Evolutionary conservation across 2,888 invertebrate species (phyloP), one percentile per base, ranked within the genome.

Genomic region (Macroteleia sp.): DNA sequence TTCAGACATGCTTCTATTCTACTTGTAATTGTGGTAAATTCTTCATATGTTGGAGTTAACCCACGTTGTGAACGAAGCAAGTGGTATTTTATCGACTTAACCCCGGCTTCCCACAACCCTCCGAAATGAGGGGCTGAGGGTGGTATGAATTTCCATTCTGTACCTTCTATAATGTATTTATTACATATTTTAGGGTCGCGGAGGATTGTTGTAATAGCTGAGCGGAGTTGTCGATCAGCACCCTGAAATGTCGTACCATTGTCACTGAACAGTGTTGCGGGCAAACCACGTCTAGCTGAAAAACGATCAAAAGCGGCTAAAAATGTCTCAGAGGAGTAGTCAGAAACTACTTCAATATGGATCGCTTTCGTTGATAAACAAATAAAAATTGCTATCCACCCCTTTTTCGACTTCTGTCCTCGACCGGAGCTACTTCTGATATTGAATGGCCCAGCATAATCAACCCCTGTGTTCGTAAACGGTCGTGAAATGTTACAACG

Each of bases 281-380:
- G 77, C 44, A 76, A 28, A 22, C 56, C 70, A 41, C 73, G 56
- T 8, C 59, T 48, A 12, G 52, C 44, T 16, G 28, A 22, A 12
- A 20, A 59, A 14, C 59, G 57, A 14, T 48, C 52, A 36, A 66
- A 28, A 0, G 48, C 61, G 1, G 61, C 61, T 5, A 61, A 1
- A 12, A 62, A 73, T 22, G 50, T 39, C 34, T 34, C 41, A 39
- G 71, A 19, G 10, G 56, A 12, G 17, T 50, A 62, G 14, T 57
- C 52, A 39, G 39, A 28, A 25, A 67, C 66, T 10, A 67, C 19
- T 9, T 62, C 62, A 5, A 61, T 1, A 14, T 61, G 61, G 8
- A 61, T 17, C 2, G 61, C 61, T 17, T 48, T 61, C 1, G 61
- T 61, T 2, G 28, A 22, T 0, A 62, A 14, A 12, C 62, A 50